A percentile compares a stretch with the other conserved stretches of the same genome.
phyloP scores from a whole-genome alignment of 2,888 invertebrate species.

The Cantharis nigra region DNA sequence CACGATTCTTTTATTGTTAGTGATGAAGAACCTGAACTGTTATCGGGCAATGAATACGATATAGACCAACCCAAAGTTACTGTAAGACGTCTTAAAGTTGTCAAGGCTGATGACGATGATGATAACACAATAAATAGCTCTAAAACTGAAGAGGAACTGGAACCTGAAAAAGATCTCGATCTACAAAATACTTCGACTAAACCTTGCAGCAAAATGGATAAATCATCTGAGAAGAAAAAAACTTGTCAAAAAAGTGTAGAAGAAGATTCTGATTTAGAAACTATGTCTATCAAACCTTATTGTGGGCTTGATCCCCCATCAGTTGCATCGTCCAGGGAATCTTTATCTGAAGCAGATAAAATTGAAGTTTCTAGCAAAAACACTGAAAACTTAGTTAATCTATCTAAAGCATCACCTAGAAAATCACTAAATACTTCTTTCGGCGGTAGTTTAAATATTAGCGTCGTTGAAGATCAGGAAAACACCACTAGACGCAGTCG shows the following conservation, averaged over 20 bases:
- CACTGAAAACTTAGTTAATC: background rate
- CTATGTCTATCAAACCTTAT: constrained; percentile 31
- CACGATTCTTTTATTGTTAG: constrained; percentile 45
- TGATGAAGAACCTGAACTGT: constrained; percentile 43
- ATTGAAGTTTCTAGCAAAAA: background rate
- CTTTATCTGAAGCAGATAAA: constrained; percentile 22
- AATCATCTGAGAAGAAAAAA: constrained; percentile 1
- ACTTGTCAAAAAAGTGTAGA: constrained; percentile 1
- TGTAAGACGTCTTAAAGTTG: background rate
- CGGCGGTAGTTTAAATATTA: background rate
- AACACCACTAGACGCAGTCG: background rate
- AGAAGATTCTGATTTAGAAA: constrained; percentile 26
- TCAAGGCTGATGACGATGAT: background rate
- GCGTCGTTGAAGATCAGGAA: background rate
- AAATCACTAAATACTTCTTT: background rate
- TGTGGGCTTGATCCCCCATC: constrained; percentile 30
- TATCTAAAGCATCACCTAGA: background rate
- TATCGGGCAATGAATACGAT: constrained; percentile 48
- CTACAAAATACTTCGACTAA: background rate
- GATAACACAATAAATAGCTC: constrained; percentile 2
- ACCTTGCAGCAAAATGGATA: background rate
- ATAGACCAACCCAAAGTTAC: constrained; percentile 16
- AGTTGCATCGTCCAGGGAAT: constrained; percentile 21
- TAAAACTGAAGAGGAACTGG: background rate
- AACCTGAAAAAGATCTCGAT: background rate